Base-by-base conservation (phyloP, 2,113 vertebrate genomes). In the Sakesphorus luctuosus region DNA sequence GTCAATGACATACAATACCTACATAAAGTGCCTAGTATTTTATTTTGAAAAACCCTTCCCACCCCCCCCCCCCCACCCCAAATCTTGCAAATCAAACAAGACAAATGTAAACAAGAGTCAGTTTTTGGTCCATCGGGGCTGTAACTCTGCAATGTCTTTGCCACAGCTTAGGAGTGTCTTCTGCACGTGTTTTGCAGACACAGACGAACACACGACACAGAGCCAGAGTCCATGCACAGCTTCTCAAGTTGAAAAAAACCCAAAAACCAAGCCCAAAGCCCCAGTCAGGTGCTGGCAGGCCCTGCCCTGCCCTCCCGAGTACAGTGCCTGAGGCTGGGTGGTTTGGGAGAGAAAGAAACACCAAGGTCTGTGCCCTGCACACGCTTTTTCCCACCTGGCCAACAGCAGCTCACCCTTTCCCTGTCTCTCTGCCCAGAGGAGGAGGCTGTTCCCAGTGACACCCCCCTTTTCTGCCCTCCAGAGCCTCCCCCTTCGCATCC, bases 91-190 rank as follows among this genome's bases (percentile, higher is more conserved):
- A 84, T 93, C 65, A 91, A 65, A 94, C 94, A 90, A 97, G 91
- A 97, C 92, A 76, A 91, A 95, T 97, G 98, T 98, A 98, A 98
- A 98, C 98, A 97, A 97, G 90, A 96, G 89, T 95, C 87, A 65
- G 31, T 50, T 97, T 97, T 95, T 92, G 92, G 71, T 87, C 94
- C 95, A 77, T 82, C 5, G 5, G 73, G 85, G 67, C 87, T 84
- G 82, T 68, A 94, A 89, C 67, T 86, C 93, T 63, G 82, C 71
- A 84, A 84, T 18, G 77, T 69, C 84, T 94, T 92, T 89, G 74
- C 63, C 59, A 89, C 90, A 95, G 77, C 72, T 82, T 67, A 28
- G 72, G 72, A 89, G 63, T 87, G 91, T 93, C 71, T 84, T 69
- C 90, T 65, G 93, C 92, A 90, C 18, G 50, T 86, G 65, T 52